Conservation (phyloP, 2,113 vertebrate species). For the Psophia crepitans region DNA sequence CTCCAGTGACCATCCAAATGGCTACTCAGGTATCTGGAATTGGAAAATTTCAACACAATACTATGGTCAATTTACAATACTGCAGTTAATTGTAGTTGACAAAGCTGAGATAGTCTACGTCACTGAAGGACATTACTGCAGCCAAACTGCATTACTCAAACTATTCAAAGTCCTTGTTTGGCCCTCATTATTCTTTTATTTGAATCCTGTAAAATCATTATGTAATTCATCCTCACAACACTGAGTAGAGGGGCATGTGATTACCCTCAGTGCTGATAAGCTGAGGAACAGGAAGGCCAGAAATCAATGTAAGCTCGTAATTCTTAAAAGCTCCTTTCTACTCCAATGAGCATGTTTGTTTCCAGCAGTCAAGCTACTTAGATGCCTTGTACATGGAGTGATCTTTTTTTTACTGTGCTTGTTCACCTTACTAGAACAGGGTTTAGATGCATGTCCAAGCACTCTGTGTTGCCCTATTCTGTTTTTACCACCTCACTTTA, state of each 20-base stretch:
- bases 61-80: neutral
- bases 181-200: neutral
- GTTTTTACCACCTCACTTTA: neutral
- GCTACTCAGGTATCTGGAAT: neutral
- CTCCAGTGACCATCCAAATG: neutral
- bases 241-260: neutral
- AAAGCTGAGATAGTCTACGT: neutral
- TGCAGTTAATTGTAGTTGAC: neutral
- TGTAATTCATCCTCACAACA: neutral
- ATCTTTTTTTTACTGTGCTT: neutral
- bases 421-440: neutral
- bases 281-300: neutral
- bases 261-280: neutral
- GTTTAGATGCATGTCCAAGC: neutral
- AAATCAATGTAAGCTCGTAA: neutral
- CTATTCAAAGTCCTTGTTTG: neutral
- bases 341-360: neutral
- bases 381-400: neutral
- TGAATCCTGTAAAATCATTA: neutral
- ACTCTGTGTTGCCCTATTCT: neutral
- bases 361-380: neutral
- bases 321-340: neutral
- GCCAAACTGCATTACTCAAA: neutral
- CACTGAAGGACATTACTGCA: neutral
- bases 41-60: neutral